Conservation (phyloP, 2,113 vertebrate genomes). For the Solea solea region DNA sequence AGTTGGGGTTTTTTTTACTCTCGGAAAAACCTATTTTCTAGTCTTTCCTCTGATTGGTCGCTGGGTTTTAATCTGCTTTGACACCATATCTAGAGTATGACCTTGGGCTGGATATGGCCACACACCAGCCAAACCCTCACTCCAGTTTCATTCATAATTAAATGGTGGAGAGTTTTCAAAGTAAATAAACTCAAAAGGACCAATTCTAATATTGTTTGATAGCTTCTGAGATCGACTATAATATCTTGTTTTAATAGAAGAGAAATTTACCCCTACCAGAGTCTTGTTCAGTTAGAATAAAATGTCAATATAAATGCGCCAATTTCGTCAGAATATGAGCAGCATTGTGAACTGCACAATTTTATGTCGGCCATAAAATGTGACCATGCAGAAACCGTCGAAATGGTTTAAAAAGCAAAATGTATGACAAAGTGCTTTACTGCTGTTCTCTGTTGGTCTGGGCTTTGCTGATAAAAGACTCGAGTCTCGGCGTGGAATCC, state of each 20-base stretch:
- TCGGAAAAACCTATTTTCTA: neutral
- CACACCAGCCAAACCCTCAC: constrained; percentile 9
- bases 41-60: constrained; percentile 35
- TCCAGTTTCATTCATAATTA: neutral
- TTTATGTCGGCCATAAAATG: constrained; percentile 35
- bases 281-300: too few relatives aligned
- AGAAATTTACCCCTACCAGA: too few relatives aligned
- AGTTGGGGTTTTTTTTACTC: neutral
- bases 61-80: constrained; percentile 46
- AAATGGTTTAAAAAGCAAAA: constrained; percentile 41
- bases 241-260: neutral
- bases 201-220: neutral
- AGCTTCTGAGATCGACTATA: neutral
- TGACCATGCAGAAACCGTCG: constrained; percentile 43
- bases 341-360: constrained; percentile 24
- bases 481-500: neutral
- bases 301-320: too few relatives aligned
- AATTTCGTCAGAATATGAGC: constrained; percentile 27
- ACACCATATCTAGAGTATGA: neutral
- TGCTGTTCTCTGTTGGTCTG: constrained; percentile 23
- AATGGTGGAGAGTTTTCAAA: neutral
- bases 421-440: constrained; percentile 25
- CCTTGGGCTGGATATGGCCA: constrained; percentile 10
- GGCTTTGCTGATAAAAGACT: constrained; percentile 43
- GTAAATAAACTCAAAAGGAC: neutral